These are phyloP conservation scores for Dryomyza anilis DNA, from an alignment of 2,888 invertebrate species.

Conservation along the genomic window DNA sequence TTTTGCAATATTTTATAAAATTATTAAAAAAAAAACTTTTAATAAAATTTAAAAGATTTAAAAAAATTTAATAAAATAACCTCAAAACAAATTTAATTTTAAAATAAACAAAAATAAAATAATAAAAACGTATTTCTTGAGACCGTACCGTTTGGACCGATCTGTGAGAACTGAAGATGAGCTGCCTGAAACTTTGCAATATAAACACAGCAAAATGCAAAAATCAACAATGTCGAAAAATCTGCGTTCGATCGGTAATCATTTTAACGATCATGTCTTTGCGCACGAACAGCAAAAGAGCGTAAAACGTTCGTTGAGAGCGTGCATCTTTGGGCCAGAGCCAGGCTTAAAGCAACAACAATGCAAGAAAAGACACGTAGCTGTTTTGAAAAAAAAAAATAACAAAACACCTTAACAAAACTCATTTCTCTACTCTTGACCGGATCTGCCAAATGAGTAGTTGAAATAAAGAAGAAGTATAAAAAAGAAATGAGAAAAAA, in stretches of 20 bases:
- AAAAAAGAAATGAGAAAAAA: too few relatives aligned
- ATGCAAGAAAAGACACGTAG: background rate
- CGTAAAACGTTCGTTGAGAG: background rate
- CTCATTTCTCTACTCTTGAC: too few relatives aligned
- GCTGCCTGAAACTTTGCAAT: constrained; percentile 59
- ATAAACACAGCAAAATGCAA: constrained; percentile 52
- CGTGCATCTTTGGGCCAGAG: constrained; percentile 17
- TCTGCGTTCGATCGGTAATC: constrained; percentile 26
- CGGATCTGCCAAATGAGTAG: too few relatives aligned
- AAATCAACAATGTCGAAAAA: constrained; percentile 25
- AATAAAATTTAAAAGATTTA: background rate
- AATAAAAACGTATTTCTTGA: constrained; percentile 37
- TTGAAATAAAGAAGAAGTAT: too few relatives aligned
- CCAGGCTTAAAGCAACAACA: background rate
- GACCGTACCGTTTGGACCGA: constrained; percentile 61
- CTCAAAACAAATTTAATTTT: background rate
- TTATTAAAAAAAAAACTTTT: background rate
- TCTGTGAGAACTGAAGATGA: constrained; percentile 62
- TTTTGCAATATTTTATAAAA: background rate
- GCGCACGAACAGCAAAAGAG: background rate
- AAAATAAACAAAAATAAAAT: constrained; percentile 32
- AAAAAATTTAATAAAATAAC: background rate
- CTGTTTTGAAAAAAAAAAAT: too few relatives aligned
- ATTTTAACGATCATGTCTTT: constrained; percentile 20
- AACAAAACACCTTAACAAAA: too few relatives aligned